Evolutionary conservation across 2,888 invertebrate species (phyloP).

Genomic region (Coleophora flavipennella): DNA sequence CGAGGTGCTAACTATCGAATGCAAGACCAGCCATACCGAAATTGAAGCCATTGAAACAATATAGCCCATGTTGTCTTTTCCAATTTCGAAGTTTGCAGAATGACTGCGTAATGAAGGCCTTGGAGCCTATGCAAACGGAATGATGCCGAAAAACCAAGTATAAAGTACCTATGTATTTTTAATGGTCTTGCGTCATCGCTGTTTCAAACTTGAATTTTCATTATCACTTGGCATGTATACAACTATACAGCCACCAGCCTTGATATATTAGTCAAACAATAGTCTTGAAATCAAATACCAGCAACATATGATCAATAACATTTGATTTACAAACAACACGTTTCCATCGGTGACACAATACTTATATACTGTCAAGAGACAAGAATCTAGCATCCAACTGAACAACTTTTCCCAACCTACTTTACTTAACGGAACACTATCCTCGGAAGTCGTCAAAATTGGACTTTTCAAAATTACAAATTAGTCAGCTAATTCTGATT

Average conservation of each 20-base stretch:
- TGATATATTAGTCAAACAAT: constrained; percentile 72
- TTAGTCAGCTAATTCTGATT: no score
- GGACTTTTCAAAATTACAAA: no score
- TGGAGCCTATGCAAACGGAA: constrained; percentile 64
- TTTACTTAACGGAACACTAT: no score
- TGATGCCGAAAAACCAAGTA: constrained; percentile 65
- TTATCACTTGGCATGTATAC: constrained; percentile 69
- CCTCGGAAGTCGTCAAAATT: no score
- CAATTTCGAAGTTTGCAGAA: constrained; percentile 70
- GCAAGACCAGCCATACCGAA: constrained; percentile 63
- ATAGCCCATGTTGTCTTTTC: constrained; percentile 62
- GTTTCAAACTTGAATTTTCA: constrained; percentile 72
- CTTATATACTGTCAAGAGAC: background rate
- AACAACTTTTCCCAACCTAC: no score
- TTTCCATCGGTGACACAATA: constrained; percentile 33
- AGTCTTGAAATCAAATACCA: constrained; percentile 62
- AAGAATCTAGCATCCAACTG: no score
- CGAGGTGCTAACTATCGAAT: constrained; percentile 70
- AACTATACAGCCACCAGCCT: constrained; percentile 66
- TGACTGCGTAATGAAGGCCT: constrained; percentile 68
- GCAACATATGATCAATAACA: constrained; percentile 58
- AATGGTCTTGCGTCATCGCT: constrained; percentile 70
- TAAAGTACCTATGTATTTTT: no score
- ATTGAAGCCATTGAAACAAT: constrained; percentile 71
- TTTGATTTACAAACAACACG: constrained; percentile 49